These are phyloP conservation scores for Pteronura brasiliensis DNA, from an alignment of 2,113 vertebrate species.

Conservation along the genomic window DNA sequence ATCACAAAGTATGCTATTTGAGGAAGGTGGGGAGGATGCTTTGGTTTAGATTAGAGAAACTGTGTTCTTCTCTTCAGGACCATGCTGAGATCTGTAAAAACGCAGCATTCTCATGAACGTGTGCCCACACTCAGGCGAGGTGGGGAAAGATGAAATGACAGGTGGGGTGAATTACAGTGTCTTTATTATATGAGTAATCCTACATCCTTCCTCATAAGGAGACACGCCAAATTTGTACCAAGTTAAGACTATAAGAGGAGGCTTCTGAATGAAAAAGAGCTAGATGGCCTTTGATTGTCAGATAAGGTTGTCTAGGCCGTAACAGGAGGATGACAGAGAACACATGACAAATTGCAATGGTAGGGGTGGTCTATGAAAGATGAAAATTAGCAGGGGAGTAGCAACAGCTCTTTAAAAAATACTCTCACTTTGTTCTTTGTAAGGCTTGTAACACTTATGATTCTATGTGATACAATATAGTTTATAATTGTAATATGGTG, in stretches of 20 bases:
- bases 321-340: not conserved
- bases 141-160: conserved; percentile 24
- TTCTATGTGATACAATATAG: not conserved
- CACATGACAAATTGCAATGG: not conserved
- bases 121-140: not conserved
- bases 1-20: not conserved
- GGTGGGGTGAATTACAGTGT: not conserved
- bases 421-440: not conserved
- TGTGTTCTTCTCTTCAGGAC: not conserved
- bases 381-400: not conserved
- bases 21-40: not conserved
- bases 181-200: not conserved
- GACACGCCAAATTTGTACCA: not conserved
- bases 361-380: not conserved
- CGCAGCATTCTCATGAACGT: not conserved
- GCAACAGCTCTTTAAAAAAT: not conserved
- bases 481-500: not conserved
- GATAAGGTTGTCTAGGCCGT: not conserved
- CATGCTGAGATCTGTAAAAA: not conserved
- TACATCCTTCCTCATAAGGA: not conserved
- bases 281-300: not conserved
- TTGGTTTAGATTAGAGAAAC: not conserved
- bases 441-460: not conserved
- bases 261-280: not conserved
- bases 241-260: not conserved